Conservation (phyloP, 92 coral and sea anemone genomes). For the Porites rus region DNA sequence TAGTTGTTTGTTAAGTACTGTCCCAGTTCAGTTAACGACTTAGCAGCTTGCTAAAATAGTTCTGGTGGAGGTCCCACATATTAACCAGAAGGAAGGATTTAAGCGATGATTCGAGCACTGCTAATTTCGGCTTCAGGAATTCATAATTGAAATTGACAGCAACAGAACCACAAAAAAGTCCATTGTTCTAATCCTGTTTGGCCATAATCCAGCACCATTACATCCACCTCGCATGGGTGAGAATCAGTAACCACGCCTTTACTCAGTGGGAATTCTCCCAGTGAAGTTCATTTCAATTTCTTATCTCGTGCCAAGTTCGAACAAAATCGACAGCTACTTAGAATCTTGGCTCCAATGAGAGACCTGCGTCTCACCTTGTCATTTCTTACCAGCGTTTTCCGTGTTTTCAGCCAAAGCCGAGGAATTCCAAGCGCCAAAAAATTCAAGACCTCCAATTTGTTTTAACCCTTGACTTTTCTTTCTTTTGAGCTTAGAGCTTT, state of each 20-base stretch:
- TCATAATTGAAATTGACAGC: slow-evolving; percentile 36
- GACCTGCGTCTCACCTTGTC: slow-evolving; percentile 16
- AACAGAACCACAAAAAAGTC: slow-evolving; percentile 26
- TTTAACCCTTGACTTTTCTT: too few relatives aligned
- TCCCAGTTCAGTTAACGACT: neutral
- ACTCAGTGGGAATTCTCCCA: slow-evolving; percentile 26
- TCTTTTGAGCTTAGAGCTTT: neutral
- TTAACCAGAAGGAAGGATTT: slow-evolving; percentile 44
- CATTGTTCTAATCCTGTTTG: slow-evolving; percentile 59
- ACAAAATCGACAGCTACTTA: slow-evolving; percentile 28
- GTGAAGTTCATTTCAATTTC: neutral
- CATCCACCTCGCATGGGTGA: slow-evolving; percentile 38
- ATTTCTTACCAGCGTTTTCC: neutral
- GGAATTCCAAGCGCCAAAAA: slow-evolving; percentile 23
- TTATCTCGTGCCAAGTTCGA: slow-evolving; percentile 41
- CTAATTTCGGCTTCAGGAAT: slow-evolving; percentile 79
- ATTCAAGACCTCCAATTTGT: neutral
- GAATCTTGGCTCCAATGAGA: slow-evolving; percentile 46
- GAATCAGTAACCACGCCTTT: slow-evolving; percentile 27
- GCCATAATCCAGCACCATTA: slow-evolving; percentile 69
- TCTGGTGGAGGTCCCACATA: slow-evolving; percentile 18
- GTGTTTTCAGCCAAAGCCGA: neutral
- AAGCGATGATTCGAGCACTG: slow-evolving; percentile 21
- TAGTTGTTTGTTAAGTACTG: neutral
- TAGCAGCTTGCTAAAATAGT: neutral